phyloP scores from a whole-genome alignment of 2,888 invertebrate species.

The Stenotaenia linearis region DNA sequence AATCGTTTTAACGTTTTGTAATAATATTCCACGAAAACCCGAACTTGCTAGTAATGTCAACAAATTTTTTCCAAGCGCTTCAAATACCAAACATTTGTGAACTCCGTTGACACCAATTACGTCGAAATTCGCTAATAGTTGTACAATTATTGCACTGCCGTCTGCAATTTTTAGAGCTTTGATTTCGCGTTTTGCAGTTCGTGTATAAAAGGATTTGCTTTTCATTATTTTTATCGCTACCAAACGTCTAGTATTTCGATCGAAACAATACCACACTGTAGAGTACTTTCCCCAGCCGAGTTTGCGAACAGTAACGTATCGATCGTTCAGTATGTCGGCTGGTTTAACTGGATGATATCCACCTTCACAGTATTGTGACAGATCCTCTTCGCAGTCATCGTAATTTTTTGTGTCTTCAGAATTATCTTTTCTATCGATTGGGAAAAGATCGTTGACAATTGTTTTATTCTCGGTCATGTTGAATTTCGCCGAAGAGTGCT shows the following conservation, averaged over 20 bases:
- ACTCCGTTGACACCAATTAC: not conserved
- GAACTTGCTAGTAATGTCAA: not conserved
- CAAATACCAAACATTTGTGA: not conserved
- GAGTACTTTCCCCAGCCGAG: slow-evolving; percentile 99
- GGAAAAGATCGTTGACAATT: too few species aligned
- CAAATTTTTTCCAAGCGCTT: not conserved
- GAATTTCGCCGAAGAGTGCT: too few species aligned
- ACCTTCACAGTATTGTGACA: slow-evolving; percentile 91
- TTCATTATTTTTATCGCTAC: slow-evolving; percentile 58
- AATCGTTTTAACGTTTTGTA: not conserved
- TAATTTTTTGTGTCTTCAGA: too few species aligned
- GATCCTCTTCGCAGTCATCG: slow-evolving; percentile 97
- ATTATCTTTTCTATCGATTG: too few species aligned
- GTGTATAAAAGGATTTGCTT: slow-evolving; percentile 97
- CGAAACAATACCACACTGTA: slow-evolving; percentile 99
- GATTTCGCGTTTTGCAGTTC: slow-evolving; percentile 65
- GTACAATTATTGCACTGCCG: not conserved
- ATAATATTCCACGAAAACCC: not conserved
- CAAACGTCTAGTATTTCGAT: slow-evolving; percentile 56
- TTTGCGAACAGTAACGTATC: slow-evolving; percentile 95
- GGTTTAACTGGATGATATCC: slow-evolving; percentile 99
- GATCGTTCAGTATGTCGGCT: slow-evolving; percentile 87
- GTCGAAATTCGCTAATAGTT: not conserved
- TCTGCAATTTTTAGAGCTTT: not conserved
- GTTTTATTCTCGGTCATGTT: too few species aligned